Conservation (phyloP, 2,888 invertebrate species). For the Drosophila stalkeri region DNA sequence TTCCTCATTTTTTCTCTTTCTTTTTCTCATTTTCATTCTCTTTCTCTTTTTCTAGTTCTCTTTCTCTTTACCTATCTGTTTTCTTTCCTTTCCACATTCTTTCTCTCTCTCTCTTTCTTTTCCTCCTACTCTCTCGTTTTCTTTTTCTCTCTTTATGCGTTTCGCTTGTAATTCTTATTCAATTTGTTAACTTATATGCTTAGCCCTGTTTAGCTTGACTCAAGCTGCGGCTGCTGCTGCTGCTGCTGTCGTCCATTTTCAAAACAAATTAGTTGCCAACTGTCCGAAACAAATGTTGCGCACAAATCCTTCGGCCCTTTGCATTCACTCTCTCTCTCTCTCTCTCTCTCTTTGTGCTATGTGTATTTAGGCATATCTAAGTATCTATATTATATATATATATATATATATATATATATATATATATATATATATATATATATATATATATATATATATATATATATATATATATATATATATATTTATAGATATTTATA, state of each 20-base stretch:
- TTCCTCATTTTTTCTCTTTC: not conserved
- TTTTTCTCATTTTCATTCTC: not conserved
- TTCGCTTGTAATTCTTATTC: conserved; percentile 46
- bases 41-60: not conserved
- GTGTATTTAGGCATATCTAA: not conserved
- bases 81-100: not conserved
- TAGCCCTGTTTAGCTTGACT: not conserved
- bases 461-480: not conserved
- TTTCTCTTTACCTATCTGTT: not conserved
- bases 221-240: not conserved
- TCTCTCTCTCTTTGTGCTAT: not conserved
- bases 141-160: too few relatives aligned
- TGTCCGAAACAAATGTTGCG: conserved; percentile 77
- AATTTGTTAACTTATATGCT: conserved; percentile 65
- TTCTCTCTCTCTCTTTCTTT: too few relatives aligned
- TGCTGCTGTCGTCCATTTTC: conserved; percentile 41
- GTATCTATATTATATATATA: too few relatives aligned
- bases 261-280: conserved; percentile 77
- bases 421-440: not conserved
- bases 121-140: not conserved
- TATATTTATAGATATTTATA: not conserved
- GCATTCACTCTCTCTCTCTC: not conserved
- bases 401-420: not conserved
- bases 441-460: not conserved
- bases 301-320: not conserved